Evolutionary conservation across 2,797 vertebrate species (phyloP).

Genomic region (Allobates femoralis): DNA sequence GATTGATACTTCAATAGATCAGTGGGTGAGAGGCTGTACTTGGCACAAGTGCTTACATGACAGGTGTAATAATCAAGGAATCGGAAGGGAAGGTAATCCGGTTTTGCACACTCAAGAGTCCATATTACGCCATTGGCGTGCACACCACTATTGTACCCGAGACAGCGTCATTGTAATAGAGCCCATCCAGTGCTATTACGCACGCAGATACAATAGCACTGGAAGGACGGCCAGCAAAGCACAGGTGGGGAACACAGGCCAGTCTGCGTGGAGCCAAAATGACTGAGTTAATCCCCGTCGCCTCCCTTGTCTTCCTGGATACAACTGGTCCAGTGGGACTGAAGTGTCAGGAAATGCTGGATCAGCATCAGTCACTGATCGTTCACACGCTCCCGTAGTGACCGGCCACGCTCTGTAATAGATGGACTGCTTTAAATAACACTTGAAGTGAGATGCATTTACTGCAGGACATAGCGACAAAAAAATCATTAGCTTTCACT

Average conservation of each 20-base stretch:
- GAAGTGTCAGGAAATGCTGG: slow-evolving; percentile 36
- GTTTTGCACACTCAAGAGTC: neutral
- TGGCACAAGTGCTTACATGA: neutral
- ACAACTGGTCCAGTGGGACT: slow-evolving; percentile 13
- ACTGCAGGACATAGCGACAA: neutral
- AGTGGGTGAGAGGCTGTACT: neutral
- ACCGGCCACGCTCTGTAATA: neutral
- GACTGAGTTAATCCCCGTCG: slow-evolving; percentile 32
- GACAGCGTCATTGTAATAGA: neutral
- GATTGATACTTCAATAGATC: too few relatives aligned
- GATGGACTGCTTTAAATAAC: neutral
- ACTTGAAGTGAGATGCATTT: neutral
- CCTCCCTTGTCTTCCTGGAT: slow-evolving; percentile 55
- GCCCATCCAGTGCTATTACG: slow-evolving; percentile 29
- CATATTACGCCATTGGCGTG: neutral
- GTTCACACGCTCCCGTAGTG: neutral
- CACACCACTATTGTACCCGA: slow-evolving; percentile 23
- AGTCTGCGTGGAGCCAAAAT: slow-evolving; percentile 46
- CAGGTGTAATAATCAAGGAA: slow-evolving; percentile 1
- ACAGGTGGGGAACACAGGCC: slow-evolving; percentile 42
- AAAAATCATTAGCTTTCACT: neutral
- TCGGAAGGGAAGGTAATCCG: slow-evolving; percentile 18
- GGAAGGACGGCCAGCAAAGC: slow-evolving; percentile 19
- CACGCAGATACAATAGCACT: slow-evolving; percentile 28
- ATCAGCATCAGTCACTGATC: slow-evolving; percentile 36